Conservation (phyloP, 2,888 invertebrate species). For the Orchesellides sinensis region DNA sequence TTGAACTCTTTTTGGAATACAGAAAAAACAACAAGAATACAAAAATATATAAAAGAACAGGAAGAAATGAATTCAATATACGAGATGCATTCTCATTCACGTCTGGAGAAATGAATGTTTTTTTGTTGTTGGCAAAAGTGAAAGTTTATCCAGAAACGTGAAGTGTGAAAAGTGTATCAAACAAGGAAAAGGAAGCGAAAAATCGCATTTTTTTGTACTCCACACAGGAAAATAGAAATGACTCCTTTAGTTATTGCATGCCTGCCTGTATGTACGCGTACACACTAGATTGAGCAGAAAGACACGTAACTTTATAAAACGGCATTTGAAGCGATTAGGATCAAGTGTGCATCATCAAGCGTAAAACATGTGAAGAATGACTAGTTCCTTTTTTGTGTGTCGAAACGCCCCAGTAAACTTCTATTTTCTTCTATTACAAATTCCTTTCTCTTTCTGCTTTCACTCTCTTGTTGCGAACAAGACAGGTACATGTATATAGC, state of each 20-base stretch:
- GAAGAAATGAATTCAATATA: background rate
- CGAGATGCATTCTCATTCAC: background rate
- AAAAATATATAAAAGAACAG: background rate
- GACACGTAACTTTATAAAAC: slow-evolving; percentile 17
- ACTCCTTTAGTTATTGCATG: background rate
- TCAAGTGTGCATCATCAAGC: slow-evolving; percentile 32
- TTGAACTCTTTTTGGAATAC: background rate
- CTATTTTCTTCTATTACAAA: slow-evolving; percentile 25
- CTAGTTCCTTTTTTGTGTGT: slow-evolving; percentile 12
- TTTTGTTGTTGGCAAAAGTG: background rate
- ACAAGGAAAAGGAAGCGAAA: background rate
- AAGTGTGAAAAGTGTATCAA: background rate
- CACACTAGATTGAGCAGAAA: slow-evolving; percentile 1
- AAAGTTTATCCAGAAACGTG: background rate
- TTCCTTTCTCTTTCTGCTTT: too few species aligned
- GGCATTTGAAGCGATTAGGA: slow-evolving; percentile 35
- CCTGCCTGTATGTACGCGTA: background rate
- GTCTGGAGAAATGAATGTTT: background rate
- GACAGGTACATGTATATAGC: too few species aligned
- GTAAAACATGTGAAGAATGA: slow-evolving; percentile 39
- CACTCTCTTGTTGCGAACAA: background rate
- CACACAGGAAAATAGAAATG: background rate
- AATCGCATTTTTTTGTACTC: background rate
- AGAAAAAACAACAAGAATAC: background rate
- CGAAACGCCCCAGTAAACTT: slow-evolving; percentile 32